Evolutionary conservation across 2,888 invertebrate genomes (phyloP).

Genomic region (Galeruca laticollis): DNA sequence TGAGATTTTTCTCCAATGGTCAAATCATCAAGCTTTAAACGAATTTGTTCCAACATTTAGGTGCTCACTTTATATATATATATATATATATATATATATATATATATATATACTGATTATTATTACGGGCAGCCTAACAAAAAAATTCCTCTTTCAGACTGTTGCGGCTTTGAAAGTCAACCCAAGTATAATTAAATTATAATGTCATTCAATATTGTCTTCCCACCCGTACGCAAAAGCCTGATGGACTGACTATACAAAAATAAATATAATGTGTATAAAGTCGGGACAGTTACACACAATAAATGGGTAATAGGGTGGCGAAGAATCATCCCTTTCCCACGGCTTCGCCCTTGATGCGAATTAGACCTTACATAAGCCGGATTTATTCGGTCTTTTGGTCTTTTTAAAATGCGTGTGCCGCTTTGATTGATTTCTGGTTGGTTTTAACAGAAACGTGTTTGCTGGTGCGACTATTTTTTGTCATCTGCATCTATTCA

Average conservation of each 20-base stretch:
- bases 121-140: background rate
- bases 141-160: background rate
- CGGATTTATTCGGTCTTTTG: conserved; percentile 51
- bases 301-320: conserved; percentile 55
- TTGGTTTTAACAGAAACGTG: conserved; percentile 19
- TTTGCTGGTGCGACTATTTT: conserved; percentile 13
- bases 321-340: conserved; percentile 54
- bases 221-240: conserved; percentile 43
- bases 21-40: no score
- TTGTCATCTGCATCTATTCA: conserved; percentile 17
- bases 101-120: no score
- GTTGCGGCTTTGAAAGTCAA: conserved; percentile 34
- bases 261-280: conserved; percentile 44
- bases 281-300: conserved; percentile 43
- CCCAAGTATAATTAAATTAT: conserved; percentile 46
- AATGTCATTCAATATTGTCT: conserved; percentile 47
- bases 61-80: no score
- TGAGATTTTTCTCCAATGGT: no score
- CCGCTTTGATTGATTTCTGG: conserved; percentile 42
- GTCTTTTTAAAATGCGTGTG: conserved; percentile 45
- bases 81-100: no score
- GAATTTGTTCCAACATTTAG: no score
- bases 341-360: conserved; percentile 54
- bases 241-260: conserved; percentile 16
- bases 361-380: conserved; percentile 47